Evolutionary conservation across 2,797 vertebrate genomes (phyloP).

Genomic region (Periophthalmus magnuspinnatus): DNA sequence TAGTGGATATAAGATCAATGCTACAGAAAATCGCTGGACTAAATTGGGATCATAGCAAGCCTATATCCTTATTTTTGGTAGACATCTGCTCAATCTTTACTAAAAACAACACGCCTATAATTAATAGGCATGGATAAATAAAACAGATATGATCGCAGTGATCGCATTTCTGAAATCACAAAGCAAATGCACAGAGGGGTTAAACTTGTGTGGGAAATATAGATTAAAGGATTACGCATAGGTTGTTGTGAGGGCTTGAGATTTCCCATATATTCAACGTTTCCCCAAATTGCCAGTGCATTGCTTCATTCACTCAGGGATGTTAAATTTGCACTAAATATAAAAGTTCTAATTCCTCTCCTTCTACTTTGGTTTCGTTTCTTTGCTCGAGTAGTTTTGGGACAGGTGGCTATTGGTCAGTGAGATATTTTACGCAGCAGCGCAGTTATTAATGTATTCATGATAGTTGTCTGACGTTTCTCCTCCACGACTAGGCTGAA

Average conservation of each 20-base stretch:
- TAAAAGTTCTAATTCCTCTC: too few species aligned
- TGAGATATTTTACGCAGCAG: conserved; percentile 10
- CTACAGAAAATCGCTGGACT: neutral
- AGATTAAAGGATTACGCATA: too few species aligned
- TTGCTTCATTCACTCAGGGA: neutral
- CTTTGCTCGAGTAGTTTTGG: neutral
- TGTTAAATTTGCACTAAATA: neutral
- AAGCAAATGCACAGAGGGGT: too few species aligned
- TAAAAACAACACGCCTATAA: too few species aligned
- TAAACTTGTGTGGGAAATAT: too few species aligned
- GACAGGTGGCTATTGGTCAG: conserved; percentile 40
- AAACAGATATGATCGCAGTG: too few species aligned
- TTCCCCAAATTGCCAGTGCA: neutral
- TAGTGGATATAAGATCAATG: neutral
- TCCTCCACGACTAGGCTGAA: conserved; percentile 45
- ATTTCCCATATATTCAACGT: too few species aligned
- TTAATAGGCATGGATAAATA: too few species aligned
- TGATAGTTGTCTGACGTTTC: conserved; percentile 55
- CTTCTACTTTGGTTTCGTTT: neutral
- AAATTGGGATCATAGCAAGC: neutral
- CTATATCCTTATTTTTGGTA: neutral
- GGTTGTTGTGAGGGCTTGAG: too few species aligned
- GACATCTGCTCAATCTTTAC: too few species aligned
- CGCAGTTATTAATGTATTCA: conserved; percentile 43
- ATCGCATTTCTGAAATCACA: too few species aligned